Evolutionary conservation across 1,140 invertebrate genomes (phyloP).

Genomic region (Radopholus similis): DNA sequence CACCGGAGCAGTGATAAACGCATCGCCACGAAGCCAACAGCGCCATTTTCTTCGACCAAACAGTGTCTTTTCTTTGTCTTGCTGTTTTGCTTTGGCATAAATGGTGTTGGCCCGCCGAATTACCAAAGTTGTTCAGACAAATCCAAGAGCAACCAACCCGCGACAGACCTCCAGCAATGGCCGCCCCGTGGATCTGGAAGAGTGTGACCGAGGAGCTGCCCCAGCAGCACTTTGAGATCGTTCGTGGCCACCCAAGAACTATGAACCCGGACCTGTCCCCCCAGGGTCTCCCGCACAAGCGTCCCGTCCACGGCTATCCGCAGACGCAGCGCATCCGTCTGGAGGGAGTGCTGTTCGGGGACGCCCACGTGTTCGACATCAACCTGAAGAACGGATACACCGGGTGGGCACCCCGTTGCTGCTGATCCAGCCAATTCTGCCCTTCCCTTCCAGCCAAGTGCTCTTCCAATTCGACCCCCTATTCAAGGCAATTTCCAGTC

Average conservation of each 20-base stretch:
- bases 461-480: neutral
- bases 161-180: neutral
- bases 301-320: neutral
- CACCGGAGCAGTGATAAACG: too few species aligned
- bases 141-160: too few species aligned
- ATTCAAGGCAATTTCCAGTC: neutral
- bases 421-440: neutral
- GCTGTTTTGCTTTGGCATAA: too few species aligned
- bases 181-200: neutral
- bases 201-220: neutral
- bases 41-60: too few species aligned
- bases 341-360: neutral
- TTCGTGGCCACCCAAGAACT: neutral
- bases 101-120: too few species aligned
- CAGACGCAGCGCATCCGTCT: neutral
- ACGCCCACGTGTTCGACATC: neutral
- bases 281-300: neutral
- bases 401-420: neutral
- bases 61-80: too few species aligned
- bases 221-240: neutral
- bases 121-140: too few species aligned
- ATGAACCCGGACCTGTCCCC: neutral
- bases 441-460: neutral
- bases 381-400: neutral
- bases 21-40: too few species aligned